These are phyloP conservation scores for Bubo blakistoni DNA, from an alignment of 2,113 vertebrate genomes.

Conservation along the genomic window DNA sequence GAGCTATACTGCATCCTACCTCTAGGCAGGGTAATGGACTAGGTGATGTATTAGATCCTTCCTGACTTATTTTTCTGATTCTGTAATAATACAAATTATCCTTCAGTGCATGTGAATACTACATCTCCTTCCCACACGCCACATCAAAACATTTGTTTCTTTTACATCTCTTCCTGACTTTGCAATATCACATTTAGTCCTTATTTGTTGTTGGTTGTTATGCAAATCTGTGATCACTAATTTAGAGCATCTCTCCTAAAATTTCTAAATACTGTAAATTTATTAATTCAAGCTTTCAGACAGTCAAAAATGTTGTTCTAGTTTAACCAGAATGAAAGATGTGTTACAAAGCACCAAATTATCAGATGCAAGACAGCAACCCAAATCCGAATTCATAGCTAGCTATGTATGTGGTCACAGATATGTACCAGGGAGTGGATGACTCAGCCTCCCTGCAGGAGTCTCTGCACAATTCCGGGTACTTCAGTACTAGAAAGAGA, in stretches of 20 bases:
- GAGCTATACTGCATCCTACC: background rate
- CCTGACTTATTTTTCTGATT: background rate
- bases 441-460: background rate
- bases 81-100: background rate
- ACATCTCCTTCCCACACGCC: background rate
- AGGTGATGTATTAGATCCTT: background rate
- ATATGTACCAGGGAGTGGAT: background rate
- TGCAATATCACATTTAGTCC: background rate
- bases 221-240: background rate
- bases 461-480: background rate
- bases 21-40: background rate
- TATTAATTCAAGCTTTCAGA: background rate
- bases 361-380: background rate
- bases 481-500: background rate
- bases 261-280: background rate
- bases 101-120: background rate
- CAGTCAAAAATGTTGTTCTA: background rate
- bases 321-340: background rate
- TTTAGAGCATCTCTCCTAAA: background rate
- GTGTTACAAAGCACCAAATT: background rate
- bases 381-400: background rate
- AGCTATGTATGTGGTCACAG: background rate
- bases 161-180: background rate
- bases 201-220: background rate
- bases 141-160: background rate